Evolutionary conservation across 2,888 invertebrate species (phyloP).

Genomic region (Coenonympha arcania): DNA sequence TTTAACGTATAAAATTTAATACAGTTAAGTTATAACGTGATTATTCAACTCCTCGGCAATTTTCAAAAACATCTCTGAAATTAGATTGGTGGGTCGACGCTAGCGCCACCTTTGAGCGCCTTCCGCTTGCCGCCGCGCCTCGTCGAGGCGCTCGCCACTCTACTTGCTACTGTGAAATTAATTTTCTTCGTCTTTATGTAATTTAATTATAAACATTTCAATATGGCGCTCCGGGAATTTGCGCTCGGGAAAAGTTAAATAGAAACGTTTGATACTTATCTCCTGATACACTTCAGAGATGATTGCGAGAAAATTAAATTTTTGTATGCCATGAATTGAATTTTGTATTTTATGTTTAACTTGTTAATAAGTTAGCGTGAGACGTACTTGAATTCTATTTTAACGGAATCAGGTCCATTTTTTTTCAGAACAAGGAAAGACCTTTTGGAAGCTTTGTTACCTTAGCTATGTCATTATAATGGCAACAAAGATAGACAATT

Average conservation of each 20-base stretch:
- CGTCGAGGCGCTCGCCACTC: slow-evolving; percentile 56
- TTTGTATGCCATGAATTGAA: slow-evolving; percentile 41
- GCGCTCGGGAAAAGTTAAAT: slow-evolving; percentile 70
- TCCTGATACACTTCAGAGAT: slow-evolving; percentile 70
- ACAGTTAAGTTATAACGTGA: slow-evolving; percentile 73
- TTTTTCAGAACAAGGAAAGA: too few species aligned
- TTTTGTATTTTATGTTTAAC: slow-evolving; percentile 11
- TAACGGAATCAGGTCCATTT: too few species aligned
- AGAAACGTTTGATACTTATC: slow-evolving; percentile 75
- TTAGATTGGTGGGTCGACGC: slow-evolving; percentile 66
- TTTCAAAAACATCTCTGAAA: slow-evolving; percentile 72
- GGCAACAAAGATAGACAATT: too few species aligned
- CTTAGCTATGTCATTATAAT: too few species aligned
- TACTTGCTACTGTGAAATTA: slow-evolving; percentile 73
- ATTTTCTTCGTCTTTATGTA: slow-evolving; percentile 76
- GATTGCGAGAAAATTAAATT: slow-evolving; percentile 50
- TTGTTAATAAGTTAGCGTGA: too few species aligned
- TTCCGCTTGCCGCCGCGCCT: slow-evolving; percentile 46
- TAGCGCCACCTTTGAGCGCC: slow-evolving; percentile 60
- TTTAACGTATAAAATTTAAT: slow-evolving; percentile 74
- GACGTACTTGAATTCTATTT: too few species aligned
- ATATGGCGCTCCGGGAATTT: slow-evolving; percentile 73
- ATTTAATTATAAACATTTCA: slow-evolving; percentile 76
- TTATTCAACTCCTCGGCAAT: slow-evolving; percentile 71
- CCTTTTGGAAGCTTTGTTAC: too few species aligned